phyloP scores from a whole-genome alignment of 2,797 vertebrate species.

The Poeciliopsis paucimaculata region DNA sequence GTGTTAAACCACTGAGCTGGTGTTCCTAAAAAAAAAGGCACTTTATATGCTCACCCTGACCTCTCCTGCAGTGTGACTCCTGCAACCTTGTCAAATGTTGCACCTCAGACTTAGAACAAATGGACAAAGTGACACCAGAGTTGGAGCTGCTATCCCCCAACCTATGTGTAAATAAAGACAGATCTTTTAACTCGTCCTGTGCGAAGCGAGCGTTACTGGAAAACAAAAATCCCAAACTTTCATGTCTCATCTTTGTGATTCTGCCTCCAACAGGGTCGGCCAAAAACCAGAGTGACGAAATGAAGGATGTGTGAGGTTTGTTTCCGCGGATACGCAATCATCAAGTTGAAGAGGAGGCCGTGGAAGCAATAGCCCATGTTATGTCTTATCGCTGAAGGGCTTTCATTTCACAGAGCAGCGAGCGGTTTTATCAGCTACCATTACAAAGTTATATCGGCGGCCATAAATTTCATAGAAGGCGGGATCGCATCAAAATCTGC shows the following conservation, averaged over 20 bases:
- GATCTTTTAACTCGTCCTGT: not conserved
- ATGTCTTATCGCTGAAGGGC: constrained; percentile 33
- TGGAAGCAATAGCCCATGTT: constrained; percentile 22
- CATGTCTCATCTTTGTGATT: not conserved
- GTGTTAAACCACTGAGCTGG: too few relatives aligned
- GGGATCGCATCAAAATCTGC: not conserved
- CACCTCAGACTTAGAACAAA: not conserved
- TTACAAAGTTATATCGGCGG: constrained; percentile 16
- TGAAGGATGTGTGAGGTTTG: constrained; percentile 8
- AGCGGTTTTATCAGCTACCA: constrained; percentile 29
- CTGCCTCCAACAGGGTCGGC: not conserved
- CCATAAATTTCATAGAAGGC: not conserved
- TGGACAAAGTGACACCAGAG: not conserved
- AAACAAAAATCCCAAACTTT: not conserved
- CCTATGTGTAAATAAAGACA: constrained; percentile 3
- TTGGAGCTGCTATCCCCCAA: not conserved
- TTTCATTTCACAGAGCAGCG: constrained; percentile 30
- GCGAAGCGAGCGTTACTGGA: not conserved
- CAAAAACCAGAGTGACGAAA: not conserved
- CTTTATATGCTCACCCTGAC: not conserved
- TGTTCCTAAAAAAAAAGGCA: too few relatives aligned
- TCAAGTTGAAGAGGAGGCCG: constrained; percentile 14
- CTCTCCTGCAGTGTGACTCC: not conserved
- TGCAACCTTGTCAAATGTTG: too few relatives aligned
- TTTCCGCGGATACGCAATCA: constrained; percentile 55